Percentiles rank a stretch among this genome's conserved stretches.
Evolutionary conservation across 2,797 vertebrate species (phyloP).

Genomic region (Sebastes nivosus): DNA sequence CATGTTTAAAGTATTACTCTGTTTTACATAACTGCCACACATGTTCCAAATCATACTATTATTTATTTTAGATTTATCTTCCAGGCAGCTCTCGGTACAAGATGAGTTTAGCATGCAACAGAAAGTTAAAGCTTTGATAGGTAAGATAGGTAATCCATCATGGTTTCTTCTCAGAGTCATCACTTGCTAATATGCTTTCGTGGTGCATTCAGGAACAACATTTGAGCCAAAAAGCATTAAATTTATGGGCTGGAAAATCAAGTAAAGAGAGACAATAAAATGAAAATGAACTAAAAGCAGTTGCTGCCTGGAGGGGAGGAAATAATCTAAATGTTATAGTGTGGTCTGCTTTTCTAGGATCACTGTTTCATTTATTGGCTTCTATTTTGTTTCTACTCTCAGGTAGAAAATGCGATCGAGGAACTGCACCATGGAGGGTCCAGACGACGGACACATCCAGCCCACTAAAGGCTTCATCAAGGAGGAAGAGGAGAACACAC

Average conservation of each 20-base stretch:
- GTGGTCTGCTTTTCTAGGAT: too few species aligned
- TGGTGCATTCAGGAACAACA: neutral
- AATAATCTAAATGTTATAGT: too few species aligned
- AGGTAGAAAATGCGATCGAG: constrained; percentile 92
- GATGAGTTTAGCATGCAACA: neutral
- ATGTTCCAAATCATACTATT: neutral
- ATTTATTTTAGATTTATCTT: neutral
- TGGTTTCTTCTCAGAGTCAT: constrained; percentile 2
- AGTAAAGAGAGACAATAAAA: neutral
- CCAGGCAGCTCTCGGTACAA: neutral
- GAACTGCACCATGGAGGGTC: constrained; percentile 86
- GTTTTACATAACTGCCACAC: neutral
- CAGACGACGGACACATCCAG: constrained; percentile 82
- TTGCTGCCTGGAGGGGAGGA: too few species aligned
- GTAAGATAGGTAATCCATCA: constrained; percentile 16
- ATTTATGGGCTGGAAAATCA: neutral
- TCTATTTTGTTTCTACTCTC: neutral
- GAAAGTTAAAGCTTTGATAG: neutral
- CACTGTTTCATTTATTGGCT: neutral
- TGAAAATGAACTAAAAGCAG: too few species aligned
- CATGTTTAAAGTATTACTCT: neutral
- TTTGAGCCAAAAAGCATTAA: neutral
- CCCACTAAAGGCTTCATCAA: constrained; percentile 74
- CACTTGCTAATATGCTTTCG: neutral
- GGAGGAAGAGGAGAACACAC: constrained; percentile 83